Base-by-base conservation (phyloP, 2,888 invertebrate genomes). In the Odontomyia ornata region DNA sequence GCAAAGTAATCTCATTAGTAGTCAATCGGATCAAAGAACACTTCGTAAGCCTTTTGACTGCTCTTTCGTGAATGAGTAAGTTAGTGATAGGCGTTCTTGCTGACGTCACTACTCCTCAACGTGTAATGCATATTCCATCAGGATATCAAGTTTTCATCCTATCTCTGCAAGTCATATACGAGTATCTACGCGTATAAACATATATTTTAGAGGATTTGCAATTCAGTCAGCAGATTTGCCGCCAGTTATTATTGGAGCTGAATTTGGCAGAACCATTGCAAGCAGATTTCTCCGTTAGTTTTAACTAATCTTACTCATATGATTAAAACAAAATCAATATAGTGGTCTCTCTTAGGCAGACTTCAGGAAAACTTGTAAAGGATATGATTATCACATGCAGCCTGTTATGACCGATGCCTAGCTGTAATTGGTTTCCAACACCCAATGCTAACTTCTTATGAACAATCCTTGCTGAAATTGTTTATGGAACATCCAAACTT, bases 11-110 rank as follows among this genome's bases (percentile, higher is more conserved):
- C 64, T 64, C 64, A 64, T 64, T 64, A 64, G 64, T 18, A 64
- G 64, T 64, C 64, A 64, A 28, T 64, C 64, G 64, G 64, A 64
- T 60, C 60, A 25, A 60, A 4, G 60, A 60, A 25, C 11, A 60
- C 60, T 60, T 1, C 23, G 60, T 60, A 60, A 60, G 60, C 25
- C 60, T 60, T 52, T 60, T 60, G 60, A 1, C 60, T 25, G 60
- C 25, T 23, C 11, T 1, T 60, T 21, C 60, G 5, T 15, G 25
- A 23, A 18, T 13, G n/a, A 56, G 25, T 25, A 25, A 60, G 60
- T 23, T 60, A 25, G 18, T 25, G 60, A 60, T 25, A 13, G 18
- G 21, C 60, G 7, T 5, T 60, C 0, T 11, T 18, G 60, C 25
- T 25, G 60, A 5, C 25, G 4, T 52, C 52, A 60, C 15, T 13